Evolutionary conservation across 2,113 vertebrate genomes (phyloP), one percentile per base, ranked within the genome.

Genomic region (Eonycteris spelaea): DNA sequence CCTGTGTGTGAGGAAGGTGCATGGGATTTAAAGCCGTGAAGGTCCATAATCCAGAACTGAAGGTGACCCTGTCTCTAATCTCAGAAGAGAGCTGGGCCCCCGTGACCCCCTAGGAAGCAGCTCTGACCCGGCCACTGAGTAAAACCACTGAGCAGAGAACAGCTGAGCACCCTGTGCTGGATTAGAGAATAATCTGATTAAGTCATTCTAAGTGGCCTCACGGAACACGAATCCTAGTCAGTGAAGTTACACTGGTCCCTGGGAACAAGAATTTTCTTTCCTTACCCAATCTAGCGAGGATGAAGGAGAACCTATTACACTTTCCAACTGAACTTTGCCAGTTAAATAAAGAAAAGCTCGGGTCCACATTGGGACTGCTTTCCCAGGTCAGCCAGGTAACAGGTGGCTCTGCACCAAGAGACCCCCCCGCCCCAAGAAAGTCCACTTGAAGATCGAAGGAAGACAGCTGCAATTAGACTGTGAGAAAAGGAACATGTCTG

Each of bases 161-260:
- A 24, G 83, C 59, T 6, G 3, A 18, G 18, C 1, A 3, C 0
- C 15, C 4, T 13, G 5, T 1, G 28, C 48, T 26, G 12, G 40
- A 14, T 21, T 4, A 61, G 40, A 43, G 33, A 51, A 26, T 7
- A 30, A 35, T 3, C 0, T 2, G 68, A 18, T 9, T 33, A 21
- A 1, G 26, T 7, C 5, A 0, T 45, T 35, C 21, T 35, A 7
- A 15, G 40, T 1, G 55, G n/a, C 48, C n/a, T 8, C 2, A 8
- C 14, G 3, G 14, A 67, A 19, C 21, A 19, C 0, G 1, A 35
- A 1, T 38, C 43, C 57, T 11, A 24, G 40, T 15, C 59, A 82
- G 19, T 0, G n/a, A 67, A 10, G 33, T 4, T 3, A 70, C 38
- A 35, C 21, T 6, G 2, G 35, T 12, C 30, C 15, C 67, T 15